These are phyloP conservation scores for Hemiscyllium ocellatum DNA, from an alignment of 2,113 vertebrate genomes.

Conservation along the genomic window DNA sequence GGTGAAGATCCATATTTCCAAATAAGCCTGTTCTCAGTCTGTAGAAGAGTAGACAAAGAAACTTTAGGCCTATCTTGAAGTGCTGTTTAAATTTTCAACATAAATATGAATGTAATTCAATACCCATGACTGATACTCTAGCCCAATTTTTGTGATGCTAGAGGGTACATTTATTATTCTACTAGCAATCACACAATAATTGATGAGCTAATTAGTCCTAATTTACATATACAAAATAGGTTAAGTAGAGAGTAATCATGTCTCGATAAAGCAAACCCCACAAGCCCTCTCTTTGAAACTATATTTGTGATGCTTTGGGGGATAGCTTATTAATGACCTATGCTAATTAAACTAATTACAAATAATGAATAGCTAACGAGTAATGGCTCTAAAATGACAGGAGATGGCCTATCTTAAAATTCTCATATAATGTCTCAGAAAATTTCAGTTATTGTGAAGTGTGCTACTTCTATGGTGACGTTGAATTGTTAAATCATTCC, in stretches of 20 bases:
- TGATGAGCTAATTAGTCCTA: constrained; percentile 25
- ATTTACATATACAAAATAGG: constrained; percentile 35
- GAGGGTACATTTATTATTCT: constrained; percentile 35
- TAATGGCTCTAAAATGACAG: background rate
- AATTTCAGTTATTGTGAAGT: background rate
- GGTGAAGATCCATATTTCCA: background rate
- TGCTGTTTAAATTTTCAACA: constrained; percentile 24
- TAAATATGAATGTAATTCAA: constrained; percentile 21
- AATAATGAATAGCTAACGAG: background rate
- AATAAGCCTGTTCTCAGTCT: background rate
- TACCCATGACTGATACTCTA: background rate
- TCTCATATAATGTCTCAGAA: background rate
- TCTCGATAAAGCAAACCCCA: background rate
- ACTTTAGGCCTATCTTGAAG: background rate
- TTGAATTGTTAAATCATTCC: background rate
- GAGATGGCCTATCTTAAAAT: background rate
- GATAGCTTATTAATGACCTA: background rate
- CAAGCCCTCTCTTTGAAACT: constrained; percentile 3
- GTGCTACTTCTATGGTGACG: background rate
- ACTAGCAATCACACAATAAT: constrained; percentile 14
- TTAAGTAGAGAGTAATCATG: constrained; percentile 30
- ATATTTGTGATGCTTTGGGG: constrained; percentile 23
- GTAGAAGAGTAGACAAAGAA: background rate
- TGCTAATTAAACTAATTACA: constrained; percentile 8
- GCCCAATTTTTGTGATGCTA: background rate